phyloP scores from a whole-genome alignment of 2,888 invertebrate genomes.

The Sminthurinus aureus region DNA sequence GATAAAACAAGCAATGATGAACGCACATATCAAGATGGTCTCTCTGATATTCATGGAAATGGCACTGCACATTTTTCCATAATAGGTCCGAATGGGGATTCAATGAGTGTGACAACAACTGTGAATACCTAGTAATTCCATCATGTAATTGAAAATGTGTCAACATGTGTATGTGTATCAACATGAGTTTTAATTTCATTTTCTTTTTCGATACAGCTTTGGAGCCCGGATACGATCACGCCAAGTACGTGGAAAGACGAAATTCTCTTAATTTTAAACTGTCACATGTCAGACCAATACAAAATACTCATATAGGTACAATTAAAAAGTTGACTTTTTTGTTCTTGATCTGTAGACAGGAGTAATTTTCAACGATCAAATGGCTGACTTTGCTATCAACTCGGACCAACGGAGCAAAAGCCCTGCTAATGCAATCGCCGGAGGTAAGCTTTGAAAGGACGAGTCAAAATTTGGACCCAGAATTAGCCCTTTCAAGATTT shows the following conservation, averaged over 20 bases:
- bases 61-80: conserved; percentile 70
- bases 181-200: neutral
- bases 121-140: conserved; percentile 67
- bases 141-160: too few species aligned
- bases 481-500: too few species aligned
- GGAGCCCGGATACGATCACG: too few species aligned
- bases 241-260: too few species aligned
- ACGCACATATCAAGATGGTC: conserved; percentile 62
- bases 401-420: conserved; percentile 64
- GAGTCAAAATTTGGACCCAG: too few species aligned
- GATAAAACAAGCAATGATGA: too few species aligned
- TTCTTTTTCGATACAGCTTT: conserved; percentile 52
- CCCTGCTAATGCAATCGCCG: conserved; percentile 66
- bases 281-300: too few species aligned
- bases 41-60: conserved; percentile 61
- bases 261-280: too few species aligned
- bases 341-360: conserved; percentile 62
- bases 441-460: too few species aligned
- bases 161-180: too few species aligned
- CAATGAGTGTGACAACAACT: conserved; percentile 67
- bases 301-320: too few species aligned
- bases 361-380: conserved; percentile 68
- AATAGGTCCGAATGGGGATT: conserved; percentile 66
- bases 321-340: too few species aligned
- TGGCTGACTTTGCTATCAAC: conserved; percentile 67